Evolutionary conservation across 2,113 vertebrate species (phyloP).

Genomic region (Mixornis gularis): DNA sequence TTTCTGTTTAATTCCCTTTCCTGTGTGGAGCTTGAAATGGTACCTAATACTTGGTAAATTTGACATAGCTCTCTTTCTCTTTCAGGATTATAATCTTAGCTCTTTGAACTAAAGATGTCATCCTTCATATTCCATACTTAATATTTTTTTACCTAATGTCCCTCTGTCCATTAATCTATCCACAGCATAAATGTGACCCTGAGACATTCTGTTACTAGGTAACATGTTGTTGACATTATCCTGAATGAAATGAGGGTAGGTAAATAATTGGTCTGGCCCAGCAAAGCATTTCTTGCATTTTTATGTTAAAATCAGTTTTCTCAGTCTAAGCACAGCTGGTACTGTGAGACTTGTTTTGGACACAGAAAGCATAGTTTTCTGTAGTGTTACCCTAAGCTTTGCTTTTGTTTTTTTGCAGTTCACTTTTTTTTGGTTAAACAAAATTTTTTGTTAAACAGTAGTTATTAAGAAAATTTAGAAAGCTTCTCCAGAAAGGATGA

Average conservation of each 20-base stretch:
- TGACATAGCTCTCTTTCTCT: background rate
- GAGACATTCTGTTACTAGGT: background rate
- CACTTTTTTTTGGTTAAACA: background rate
- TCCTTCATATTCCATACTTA: background rate
- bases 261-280: background rate
- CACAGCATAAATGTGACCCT: background rate
- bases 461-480: background rate
- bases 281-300: background rate
- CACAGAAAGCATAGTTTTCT: background rate
- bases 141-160: background rate
- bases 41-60: background rate
- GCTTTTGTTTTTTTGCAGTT: background rate
- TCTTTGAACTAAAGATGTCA: background rate
- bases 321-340: background rate
- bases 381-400: background rate
- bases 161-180: background rate
- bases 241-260: rapidly evolving
- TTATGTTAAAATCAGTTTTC: background rate
- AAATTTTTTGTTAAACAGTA: background rate
- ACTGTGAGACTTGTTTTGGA: background rate
- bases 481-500: background rate
- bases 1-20: background rate
- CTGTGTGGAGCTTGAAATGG: background rate
- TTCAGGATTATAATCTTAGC: background rate
- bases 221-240: background rate